Percentiles rank a stretch among this genome's conserved stretches.
These are phyloP conservation scores for Bubalus kerabau DNA, from an alignment of 2,113 vertebrate genomes.

Conservation along the genomic window DNA sequence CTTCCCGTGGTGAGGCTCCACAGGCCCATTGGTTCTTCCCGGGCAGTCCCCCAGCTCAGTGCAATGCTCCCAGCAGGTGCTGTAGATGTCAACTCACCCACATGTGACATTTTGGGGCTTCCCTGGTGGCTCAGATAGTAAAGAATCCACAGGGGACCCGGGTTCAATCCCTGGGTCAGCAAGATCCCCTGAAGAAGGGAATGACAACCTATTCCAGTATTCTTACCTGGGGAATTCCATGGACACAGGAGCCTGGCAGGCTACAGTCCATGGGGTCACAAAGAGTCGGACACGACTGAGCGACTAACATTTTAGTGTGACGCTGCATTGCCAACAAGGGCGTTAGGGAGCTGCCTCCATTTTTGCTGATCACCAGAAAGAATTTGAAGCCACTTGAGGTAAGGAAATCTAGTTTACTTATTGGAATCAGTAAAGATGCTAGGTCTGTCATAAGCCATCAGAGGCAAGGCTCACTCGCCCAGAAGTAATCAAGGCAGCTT, in stretches of 20 bases:
- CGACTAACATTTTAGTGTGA: neutral
- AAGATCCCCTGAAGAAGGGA: neutral
- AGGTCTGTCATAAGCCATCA: neutral
- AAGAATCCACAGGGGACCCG: neutral
- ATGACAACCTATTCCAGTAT: neutral
- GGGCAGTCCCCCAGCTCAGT: neutral
- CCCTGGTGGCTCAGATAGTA: neutral
- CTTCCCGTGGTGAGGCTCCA: neutral
- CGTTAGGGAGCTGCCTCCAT: neutral
- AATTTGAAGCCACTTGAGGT: neutral
- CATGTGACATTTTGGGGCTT: neutral
- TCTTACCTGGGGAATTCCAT: neutral
- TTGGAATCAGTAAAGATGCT: rapidly evolving
- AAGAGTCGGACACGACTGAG: neutral
- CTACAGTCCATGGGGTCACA: neutral
- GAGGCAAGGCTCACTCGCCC: rapidly evolving
- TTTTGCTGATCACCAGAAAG: neutral
- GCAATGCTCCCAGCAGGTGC: neutral
- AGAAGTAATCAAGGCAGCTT: neutral
- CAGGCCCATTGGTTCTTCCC: neutral
- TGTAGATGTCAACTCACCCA: neutral
- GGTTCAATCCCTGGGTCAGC: neutral
- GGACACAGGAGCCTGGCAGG: neutral
- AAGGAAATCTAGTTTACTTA: neutral
- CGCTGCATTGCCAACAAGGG: neutral